Base-by-base conservation (phyloP, 2,888 invertebrate species). In the Herminia tarsipennalis region DNA sequence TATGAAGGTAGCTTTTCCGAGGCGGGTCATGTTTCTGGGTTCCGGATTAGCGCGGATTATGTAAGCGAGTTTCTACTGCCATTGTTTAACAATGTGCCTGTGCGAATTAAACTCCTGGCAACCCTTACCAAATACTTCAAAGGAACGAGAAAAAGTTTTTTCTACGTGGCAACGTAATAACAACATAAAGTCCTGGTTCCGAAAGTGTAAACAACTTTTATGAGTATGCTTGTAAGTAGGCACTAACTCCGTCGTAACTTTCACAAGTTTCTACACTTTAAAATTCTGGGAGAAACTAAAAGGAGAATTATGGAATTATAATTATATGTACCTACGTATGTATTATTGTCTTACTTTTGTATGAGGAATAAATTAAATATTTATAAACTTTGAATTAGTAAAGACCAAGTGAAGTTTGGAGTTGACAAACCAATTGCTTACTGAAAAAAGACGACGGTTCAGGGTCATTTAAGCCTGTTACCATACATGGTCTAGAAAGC, bases 11-110 rank as follows among this genome's bases (percentile, higher is more conserved):
- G 28, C 46, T 17, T 35, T 30, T 44, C 13, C 24, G 32, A 43
- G 32, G 37, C 56, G 43, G 62, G 48, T 52, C 43, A 46, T 62
- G 46, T 61, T 66, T 49, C 52, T 52, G 57, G 48, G 46, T 13
- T 52, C 41, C 35, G 49, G 55, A 58, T 63, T 49, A 54, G 28
- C 40, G 27, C n/a, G 48, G 51, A 54, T 63, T 63, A 66, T 47
- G 49, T 63, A 48, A 66, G 46, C 39, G 22, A 50, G 29, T 39
- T 44, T 32, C 48, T 40, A 44, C 48, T 56, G 42, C 42, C 47
- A 42, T 42, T 41, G 56, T 37, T 39, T 41, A 45, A 46, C 38
- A 27, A 44, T 22, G 25, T 47, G 16, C 38, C 45, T 48, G 18
- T 43, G 36, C 14, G 22, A 66, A 48, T 48, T 41, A 48, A 54